A percentile compares a stretch with the other conserved stretches of the same genome.
These are phyloP conservation scores for Epicauta chinensis DNA, from an alignment of 1,140 invertebrate genomes.

Conservation along the genomic window DNA sequence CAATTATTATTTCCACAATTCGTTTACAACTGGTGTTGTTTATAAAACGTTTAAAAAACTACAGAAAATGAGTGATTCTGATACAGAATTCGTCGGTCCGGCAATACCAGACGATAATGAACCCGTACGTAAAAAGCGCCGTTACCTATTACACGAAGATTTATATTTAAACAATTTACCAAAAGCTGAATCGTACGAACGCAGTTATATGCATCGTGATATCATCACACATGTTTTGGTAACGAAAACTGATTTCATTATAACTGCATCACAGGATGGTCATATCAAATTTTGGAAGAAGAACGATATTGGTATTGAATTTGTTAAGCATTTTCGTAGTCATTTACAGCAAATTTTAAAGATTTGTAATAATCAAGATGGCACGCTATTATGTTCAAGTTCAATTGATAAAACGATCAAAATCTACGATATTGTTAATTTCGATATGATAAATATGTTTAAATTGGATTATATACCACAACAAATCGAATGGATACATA, in stretches of 20 bases:
- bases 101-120: too few species aligned
- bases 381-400: conserved; percentile 83
- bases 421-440: conserved; percentile 98
- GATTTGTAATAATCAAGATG: conserved; percentile 76
- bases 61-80: too few species aligned
- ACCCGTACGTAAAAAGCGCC: too few species aligned
- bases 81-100: too few species aligned
- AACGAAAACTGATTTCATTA: conserved; percentile 92
- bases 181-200: conserved; percentile 89
- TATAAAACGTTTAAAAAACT: too few species aligned
- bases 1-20: too few species aligned
- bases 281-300: conserved; percentile 99
- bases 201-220: conserved; percentile 98
- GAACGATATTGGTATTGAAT: conserved; percentile 88
- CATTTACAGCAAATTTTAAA: conserved; percentile 65
- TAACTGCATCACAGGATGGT: conserved; percentile 94
- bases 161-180: conserved; percentile 91
- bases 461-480: conserved; percentile 79
- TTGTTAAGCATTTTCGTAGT: conserved; percentile 97
- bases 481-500: conserved; percentile 88
- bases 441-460: conserved; percentile 99
- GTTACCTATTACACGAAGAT: conserved; percentile 58
- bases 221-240: conserved; percentile 85
- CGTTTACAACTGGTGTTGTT: too few species aligned
- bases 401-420: conserved; percentile 94